Evolutionary conservation across 2,797 vertebrate species (phyloP).

Genomic region (Schizothorax lantsangensis): DNA sequence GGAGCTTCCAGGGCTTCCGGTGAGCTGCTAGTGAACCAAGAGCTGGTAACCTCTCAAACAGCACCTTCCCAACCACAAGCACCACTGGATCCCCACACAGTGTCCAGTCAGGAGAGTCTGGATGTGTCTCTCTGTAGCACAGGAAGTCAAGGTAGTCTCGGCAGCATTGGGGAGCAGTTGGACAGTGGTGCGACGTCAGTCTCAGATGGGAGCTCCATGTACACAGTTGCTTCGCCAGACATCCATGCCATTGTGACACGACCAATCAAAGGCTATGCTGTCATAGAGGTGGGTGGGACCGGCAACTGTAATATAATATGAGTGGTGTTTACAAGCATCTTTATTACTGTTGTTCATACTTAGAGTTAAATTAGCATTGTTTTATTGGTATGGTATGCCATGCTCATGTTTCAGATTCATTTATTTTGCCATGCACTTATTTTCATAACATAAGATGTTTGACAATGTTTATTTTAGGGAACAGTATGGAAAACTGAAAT

Average conservation of each 20-base stretch:
- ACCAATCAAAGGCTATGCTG: constrained; percentile 97
- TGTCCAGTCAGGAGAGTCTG: constrained; percentile 96
- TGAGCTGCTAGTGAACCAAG: constrained; percentile 89
- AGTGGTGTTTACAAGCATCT: background rate
- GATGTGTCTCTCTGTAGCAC: constrained; percentile 95
- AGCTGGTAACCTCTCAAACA: constrained; percentile 75
- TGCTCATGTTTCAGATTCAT: background rate
- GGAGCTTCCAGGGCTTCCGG: constrained; percentile 88
- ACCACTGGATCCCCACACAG: constrained; percentile 84
- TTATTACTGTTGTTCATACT: background rate
- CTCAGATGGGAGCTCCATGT: constrained; percentile 89
- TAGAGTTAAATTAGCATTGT: background rate
- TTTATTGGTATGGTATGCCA: background rate
- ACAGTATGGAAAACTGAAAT: background rate
- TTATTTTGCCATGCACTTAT: background rate
- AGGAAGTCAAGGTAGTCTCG: constrained; percentile 92
- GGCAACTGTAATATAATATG: background rate
- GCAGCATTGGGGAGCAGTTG: constrained; percentile 90
- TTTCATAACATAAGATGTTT: background rate
- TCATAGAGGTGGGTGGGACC: constrained; percentile 87
- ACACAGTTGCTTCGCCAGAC: constrained; percentile 89
- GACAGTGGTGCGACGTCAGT: constrained; percentile 85
- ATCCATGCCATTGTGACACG: constrained; percentile 80
- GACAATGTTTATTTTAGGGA: background rate
- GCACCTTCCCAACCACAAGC: constrained; percentile 79